Evolutionary conservation across 2,888 invertebrate species (phyloP).

Genomic region (Eristalinus sepulchralis): DNA sequence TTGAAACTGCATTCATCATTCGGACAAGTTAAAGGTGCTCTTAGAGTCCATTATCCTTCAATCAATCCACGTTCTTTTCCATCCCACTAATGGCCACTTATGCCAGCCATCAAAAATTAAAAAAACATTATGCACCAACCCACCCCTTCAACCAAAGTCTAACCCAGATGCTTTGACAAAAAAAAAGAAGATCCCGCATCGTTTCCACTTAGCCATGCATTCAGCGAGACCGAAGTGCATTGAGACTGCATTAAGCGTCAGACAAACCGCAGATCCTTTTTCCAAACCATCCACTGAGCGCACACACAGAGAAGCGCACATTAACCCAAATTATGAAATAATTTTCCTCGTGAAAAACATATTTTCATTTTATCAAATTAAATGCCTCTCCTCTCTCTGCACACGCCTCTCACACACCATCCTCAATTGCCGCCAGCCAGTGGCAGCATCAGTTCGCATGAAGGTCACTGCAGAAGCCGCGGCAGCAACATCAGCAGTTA

Average conservation of each 20-base stretch:
- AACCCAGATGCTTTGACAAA: slow-evolving; percentile 20
- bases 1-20: too few species aligned
- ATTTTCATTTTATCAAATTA: slow-evolving; percentile 66
- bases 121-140: not conserved
- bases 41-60: not conserved
- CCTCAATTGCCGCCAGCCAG: not conserved
- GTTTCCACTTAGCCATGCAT: slow-evolving; percentile 19
- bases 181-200: not conserved
- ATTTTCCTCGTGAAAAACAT: slow-evolving; percentile 61
- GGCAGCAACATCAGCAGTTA: slow-evolving; percentile 43
- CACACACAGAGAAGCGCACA: slow-evolving; percentile 16
- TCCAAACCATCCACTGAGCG: slow-evolving; percentile 1
- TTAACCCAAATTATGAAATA: slow-evolving; percentile 68
- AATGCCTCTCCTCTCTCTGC: slow-evolving; percentile 8
- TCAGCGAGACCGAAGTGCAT: not conserved
- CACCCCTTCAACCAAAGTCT: not conserved
- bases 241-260: slow-evolving; percentile 54
- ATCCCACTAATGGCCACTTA: not conserved
- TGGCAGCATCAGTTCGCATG: not conserved
- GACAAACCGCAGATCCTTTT: slow-evolving; percentile 54
- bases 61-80: not conserved
- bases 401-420: not conserved
- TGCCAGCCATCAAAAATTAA: not conserved
- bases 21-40: too few species aligned
- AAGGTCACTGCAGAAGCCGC: slow-evolving; percentile 63